Evolutionary conservation across 2,888 invertebrate genomes (phyloP).

Genomic region (Leucophenga maculata): DNA sequence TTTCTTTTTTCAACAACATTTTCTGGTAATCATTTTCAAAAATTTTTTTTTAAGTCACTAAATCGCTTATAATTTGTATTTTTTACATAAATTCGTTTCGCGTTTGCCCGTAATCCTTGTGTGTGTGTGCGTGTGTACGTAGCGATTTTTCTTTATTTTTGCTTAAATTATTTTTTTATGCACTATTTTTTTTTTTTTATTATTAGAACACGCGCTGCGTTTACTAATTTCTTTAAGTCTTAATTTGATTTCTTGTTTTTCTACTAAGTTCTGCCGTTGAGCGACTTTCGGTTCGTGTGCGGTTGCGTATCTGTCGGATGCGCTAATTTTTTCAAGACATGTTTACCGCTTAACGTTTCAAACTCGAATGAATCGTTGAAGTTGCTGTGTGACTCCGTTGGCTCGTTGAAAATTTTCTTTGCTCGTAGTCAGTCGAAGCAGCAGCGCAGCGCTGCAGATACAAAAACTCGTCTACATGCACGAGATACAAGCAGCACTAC

Average conservation of each 20-base stretch:
- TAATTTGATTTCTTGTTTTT: neutral
- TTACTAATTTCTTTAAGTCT: neutral
- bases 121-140: slow-evolving; percentile 37
- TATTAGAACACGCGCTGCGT: slow-evolving; percentile 27
- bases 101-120: slow-evolving; percentile 57
- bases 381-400: slow-evolving; percentile 34
- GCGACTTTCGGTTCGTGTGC: slow-evolving; percentile 29
- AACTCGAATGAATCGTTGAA: slow-evolving; percentile 71
- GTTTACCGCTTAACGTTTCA: slow-evolving; percentile 72
- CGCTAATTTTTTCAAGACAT: slow-evolving; percentile 69
- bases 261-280: slow-evolving; percentile 33
- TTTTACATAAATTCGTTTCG: slow-evolving; percentile 21
- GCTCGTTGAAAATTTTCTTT: neutral
- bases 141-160: slow-evolving; percentile 41
- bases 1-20: neutral
- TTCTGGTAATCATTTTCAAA: slow-evolving; percentile 22
- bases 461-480: no score
- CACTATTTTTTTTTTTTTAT: slow-evolving; percentile 6
- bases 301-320: slow-evolving; percentile 41
- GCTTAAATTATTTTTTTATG: slow-evolving; percentile 32
- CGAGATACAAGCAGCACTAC: neutral
- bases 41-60: slow-evolving; percentile 35
- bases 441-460: neutral
- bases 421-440: neutral
- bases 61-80: slow-evolving; percentile 23